Evolutionary conservation across 2,113 vertebrate species (phyloP).

Genomic region (Corythornis madagascariensis): DNA sequence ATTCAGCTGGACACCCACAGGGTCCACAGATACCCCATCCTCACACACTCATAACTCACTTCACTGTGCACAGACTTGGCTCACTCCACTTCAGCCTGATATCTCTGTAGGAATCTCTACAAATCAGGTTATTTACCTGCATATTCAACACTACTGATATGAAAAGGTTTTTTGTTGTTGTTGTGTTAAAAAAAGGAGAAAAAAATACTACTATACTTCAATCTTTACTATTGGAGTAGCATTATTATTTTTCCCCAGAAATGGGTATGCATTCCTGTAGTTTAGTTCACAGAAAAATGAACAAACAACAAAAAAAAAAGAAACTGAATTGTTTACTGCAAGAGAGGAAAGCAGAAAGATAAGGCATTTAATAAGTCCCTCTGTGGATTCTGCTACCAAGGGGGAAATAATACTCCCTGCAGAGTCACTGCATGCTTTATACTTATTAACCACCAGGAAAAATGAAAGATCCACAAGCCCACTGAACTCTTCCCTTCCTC

Average conservation of each 20-base stretch:
- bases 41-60: rapidly evolving
- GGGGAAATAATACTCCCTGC: not conserved
- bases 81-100: not conserved
- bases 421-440: not conserved
- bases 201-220: not conserved
- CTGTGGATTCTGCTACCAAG: not conserved
- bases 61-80: not conserved
- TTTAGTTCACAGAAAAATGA: not conserved
- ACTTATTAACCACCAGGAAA: not conserved
- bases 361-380: not conserved
- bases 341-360: not conserved
- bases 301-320: too few relatives aligned
- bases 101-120: not conserved
- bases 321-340: not conserved
- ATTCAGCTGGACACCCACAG: too few relatives aligned
- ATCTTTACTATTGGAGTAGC: not conserved
- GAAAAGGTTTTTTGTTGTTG: not conserved
- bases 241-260: not conserved
- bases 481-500: not conserved
- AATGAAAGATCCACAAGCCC: not conserved
- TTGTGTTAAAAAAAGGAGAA: not conserved
- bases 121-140: not conserved
- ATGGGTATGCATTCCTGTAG: not conserved
- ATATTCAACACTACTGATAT: not conserved
- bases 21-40: not conserved